phyloP scores from a whole-genome alignment of 1,140 invertebrate genomes.

The Drosophila oshimai region DNA sequence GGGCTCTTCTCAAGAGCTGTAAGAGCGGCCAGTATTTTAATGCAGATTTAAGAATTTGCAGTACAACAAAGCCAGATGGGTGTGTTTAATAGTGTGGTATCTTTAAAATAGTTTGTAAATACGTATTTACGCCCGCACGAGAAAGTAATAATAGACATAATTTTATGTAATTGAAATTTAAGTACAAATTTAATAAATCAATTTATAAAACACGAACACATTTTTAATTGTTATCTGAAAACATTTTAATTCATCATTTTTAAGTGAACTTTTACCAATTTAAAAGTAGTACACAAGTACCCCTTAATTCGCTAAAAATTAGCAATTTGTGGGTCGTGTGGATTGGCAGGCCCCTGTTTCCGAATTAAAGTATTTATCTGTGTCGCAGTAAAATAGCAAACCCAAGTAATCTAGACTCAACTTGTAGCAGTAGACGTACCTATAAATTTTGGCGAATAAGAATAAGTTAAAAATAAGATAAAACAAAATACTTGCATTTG shows the following conservation, averaged over 20 bases:
- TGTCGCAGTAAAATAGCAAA: slow-evolving; percentile 54
- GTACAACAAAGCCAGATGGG: neutral
- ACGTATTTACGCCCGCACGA: neutral
- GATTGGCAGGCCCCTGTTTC: slow-evolving; percentile 31
- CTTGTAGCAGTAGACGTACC: slow-evolving; percentile 59
- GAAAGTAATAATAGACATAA: neutral
- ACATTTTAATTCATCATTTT: too few species aligned
- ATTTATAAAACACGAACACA: neutral
- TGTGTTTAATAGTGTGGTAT: neutral
- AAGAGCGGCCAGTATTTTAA: neutral
- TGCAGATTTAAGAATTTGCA: neutral
- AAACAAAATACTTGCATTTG: slow-evolving; percentile 32
- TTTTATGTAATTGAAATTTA: neutral
- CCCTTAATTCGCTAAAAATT: neutral
- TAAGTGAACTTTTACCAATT: too few species aligned
- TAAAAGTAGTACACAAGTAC: too few species aligned
- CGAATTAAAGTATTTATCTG: slow-evolving; percentile 44
- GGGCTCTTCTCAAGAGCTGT: slow-evolving; percentile 6
- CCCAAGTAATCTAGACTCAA: slow-evolving; percentile 50
- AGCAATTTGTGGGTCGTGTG: slow-evolving; percentile 43
- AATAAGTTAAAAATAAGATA: neutral
- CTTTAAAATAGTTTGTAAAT: neutral
- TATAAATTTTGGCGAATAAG: slow-evolving; percentile 2
- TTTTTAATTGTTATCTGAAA: neutral
- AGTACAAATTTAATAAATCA: neutral